Base-by-base conservation (phyloP, 2,888 invertebrate species). In the Onchidella celtica region DNA sequence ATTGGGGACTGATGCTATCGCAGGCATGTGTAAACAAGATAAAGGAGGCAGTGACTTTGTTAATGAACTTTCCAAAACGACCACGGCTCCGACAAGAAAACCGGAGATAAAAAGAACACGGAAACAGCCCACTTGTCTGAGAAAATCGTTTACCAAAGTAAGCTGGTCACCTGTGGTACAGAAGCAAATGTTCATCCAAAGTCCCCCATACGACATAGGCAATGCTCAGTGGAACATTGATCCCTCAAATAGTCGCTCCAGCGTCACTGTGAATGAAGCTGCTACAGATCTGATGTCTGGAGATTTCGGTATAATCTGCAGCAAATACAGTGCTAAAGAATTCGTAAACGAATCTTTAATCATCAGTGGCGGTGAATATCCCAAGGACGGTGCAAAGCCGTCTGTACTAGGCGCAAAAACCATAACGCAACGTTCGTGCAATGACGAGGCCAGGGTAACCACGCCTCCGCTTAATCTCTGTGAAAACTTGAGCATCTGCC, bases 201-300 rank as follows among this genome's bases (percentile, higher is more conserved):
- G 17, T 47, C 47, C 47, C 61, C 9, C 9, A 61, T 9, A n/a
- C n/a, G 4, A n/a, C 21, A 24, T 61, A 14, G 47, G 47, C 17
- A 47, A 6, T 11, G 6, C 14, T 6, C 17, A 61, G 36, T 9
- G 3, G 11, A 59, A 2, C 9, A 9, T 29, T 0, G n/a, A 11
- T 3, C 21, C 17, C 0, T 6, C 40, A 3, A 32, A 0, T 0
- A 47, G 63, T 34, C 11, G 47, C 4, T 65, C 75, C 2, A 17
- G 21, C 32, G 36, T 75, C 61, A 32, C 65, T 21, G 75, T 29
- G 2, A 47, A 75, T n/a, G 47, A 75, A 32, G 75, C 75, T 2
- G 65, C 65, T n/a, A 24, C 38, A 21, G 75, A 63, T 29, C 65
- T 75, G 24, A 29, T 75, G 24, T 75, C 75, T 29, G 65, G 65